Conservation (phyloP, 1,140 invertebrate species). For the Lasaia peninsularis region DNA sequence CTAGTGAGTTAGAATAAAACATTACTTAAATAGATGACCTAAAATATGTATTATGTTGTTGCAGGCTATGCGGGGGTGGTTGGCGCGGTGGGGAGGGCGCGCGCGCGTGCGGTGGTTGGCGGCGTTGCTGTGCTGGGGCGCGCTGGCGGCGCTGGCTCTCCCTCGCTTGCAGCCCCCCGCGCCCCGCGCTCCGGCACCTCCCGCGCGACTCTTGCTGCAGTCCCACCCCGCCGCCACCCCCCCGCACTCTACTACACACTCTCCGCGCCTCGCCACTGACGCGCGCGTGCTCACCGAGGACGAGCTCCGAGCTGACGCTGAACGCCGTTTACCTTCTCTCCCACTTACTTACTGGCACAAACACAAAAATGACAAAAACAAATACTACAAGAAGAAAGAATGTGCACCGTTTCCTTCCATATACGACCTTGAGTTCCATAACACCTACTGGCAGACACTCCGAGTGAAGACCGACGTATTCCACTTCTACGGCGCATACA, state of each 20-base stretch:
- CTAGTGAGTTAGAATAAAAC: too few species aligned
- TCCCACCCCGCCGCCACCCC: constrained; percentile 57
- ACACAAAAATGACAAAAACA: constrained; percentile 84
- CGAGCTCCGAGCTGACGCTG: constrained; percentile 86
- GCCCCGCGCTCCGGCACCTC: constrained; percentile 63
- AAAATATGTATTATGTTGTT: constrained; percentile 21
- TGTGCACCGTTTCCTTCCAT: constrained; percentile 90
- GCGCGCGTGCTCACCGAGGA: constrained; percentile 84
- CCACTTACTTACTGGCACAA: constrained; percentile 91
- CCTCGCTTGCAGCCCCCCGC: constrained; percentile 45
- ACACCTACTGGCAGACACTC: constrained; percentile 93
- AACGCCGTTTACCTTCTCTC: constrained; percentile 86
- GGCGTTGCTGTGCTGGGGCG: constrained; percentile 35
- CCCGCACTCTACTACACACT: constrained; percentile 51
- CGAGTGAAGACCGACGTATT: constrained; percentile 90
- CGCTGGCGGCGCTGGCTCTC: constrained; percentile 41
- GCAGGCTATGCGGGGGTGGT: constrained; percentile 59
- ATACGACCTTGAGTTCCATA: constrained; percentile 93
- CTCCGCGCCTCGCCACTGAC: constrained; percentile 74
- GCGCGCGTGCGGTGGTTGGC: constrained; percentile 41
- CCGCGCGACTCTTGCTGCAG: constrained; percentile 60
- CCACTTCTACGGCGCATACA: constrained; percentile 93
- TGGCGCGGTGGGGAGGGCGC: constrained; percentile 45
- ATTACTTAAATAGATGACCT: too few species aligned
- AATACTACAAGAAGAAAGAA: constrained; percentile 84